Conservation (phyloP, 2,888 invertebrate genomes). For the Drosophila stalkeri region DNA sequence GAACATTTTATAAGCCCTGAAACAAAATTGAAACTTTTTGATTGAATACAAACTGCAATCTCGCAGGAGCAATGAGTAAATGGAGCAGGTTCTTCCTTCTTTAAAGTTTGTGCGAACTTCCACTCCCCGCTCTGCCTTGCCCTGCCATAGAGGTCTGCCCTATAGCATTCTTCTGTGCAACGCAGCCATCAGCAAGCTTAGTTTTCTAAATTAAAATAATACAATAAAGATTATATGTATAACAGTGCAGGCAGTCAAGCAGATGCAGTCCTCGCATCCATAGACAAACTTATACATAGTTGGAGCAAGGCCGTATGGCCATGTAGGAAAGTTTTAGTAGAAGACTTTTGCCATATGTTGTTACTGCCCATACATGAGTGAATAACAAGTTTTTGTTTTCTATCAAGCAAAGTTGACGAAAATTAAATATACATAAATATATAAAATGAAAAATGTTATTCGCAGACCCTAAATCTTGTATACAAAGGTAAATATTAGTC, state of each 20-base stretch:
- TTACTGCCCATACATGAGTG: neutral
- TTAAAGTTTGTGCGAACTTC: slow-evolving; percentile 38
- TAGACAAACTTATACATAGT: neutral
- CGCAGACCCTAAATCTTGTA: slow-evolving; percentile 10
- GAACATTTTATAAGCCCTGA: slow-evolving; percentile 57
- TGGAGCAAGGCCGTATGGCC: slow-evolving; percentile 15
- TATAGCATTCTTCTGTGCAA: slow-evolving; percentile 5
- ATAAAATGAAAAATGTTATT: slow-evolving; percentile 13
- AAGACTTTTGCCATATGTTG: slow-evolving; percentile 17
- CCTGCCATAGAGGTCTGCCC: slow-evolving; percentile 7
- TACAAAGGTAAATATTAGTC: slow-evolving; percentile 34
- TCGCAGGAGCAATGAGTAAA: slow-evolving; percentile 39
- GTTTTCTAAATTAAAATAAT: slow-evolving; percentile 78
- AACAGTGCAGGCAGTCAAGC: slow-evolving; percentile 44
- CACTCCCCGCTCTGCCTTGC: slow-evolving; percentile 22
- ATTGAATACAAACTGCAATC: slow-evolving; percentile 78
- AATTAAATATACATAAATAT: neutral
- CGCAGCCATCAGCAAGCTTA: slow-evolving; percentile 46
- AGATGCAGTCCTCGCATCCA: slow-evolving; percentile 6
- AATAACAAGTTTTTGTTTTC: slow-evolving; percentile 23
- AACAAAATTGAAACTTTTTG: slow-evolving; percentile 77
- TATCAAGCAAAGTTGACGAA: slow-evolving; percentile 14
- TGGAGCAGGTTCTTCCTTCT: slow-evolving; percentile 54
- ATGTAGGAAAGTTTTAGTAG: slow-evolving; percentile 18
- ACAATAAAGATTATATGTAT: slow-evolving; percentile 73